A percentile compares a stretch with the other conserved stretches of the same genome.
Evolutionary conservation across 2,888 invertebrate species (phyloP).

Genomic region (Tenthredo notha): DNA sequence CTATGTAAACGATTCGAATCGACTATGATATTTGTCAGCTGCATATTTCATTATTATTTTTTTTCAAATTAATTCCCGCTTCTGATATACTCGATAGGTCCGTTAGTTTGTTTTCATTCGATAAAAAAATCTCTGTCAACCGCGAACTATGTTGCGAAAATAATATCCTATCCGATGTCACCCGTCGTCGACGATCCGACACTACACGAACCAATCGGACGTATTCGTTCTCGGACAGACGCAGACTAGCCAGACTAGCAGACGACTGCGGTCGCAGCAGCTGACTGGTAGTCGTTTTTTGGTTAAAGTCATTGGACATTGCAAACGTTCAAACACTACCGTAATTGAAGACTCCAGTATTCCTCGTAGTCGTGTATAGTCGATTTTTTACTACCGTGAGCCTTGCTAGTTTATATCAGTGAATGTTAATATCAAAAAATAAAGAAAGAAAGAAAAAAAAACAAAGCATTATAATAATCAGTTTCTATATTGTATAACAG

Average conservation of each 20-base stretch:
- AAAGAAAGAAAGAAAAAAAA: background rate
- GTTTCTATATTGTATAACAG: constrained; percentile 33
- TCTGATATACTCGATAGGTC: background rate
- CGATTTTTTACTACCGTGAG: background rate
- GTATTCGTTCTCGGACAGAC: background rate
- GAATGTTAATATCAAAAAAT: background rate
- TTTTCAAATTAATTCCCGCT: background rate
- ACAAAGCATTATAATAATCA: background rate
- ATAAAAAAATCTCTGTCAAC: background rate
- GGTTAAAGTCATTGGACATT: background rate
- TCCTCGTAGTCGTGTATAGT: constrained; percentile 1
- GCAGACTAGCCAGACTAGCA: background rate
- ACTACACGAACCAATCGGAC: background rate
- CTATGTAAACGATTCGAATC: background rate
- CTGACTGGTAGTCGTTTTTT: background rate
- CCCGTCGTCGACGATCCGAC: background rate
- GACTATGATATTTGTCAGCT: background rate
- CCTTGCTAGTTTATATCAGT: background rate
- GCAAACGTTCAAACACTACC: background rate
- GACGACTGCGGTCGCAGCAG: constrained; percentile 9
- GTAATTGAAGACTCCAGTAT: background rate
- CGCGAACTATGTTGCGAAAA: background rate
- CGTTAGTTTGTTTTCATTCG: background rate
- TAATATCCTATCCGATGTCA: too few relatives aligned
- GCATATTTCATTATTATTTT: background rate